Percentiles rank a stretch among this genome's conserved stretches.
Evolutionary conservation across 2,888 invertebrate genomes (phyloP).

Genomic region (Cataglyphis livida): DNA sequence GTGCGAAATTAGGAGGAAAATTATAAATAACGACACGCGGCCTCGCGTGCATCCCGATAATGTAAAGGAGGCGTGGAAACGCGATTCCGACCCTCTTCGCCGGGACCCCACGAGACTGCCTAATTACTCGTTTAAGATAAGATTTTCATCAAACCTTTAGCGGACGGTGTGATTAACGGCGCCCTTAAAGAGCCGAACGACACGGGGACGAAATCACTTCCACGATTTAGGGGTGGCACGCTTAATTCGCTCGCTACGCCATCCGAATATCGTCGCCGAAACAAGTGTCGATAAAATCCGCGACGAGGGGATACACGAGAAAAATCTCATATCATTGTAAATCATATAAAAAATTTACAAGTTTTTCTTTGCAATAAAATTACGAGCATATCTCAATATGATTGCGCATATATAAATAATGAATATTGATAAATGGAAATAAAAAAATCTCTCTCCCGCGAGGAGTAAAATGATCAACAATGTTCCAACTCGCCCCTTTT

Average conservation of each 20-base stretch:
- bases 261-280: conserved; percentile 14
- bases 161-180: conserved; percentile 66
- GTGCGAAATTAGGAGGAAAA: conserved; percentile 64
- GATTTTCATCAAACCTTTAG: conserved; percentile 73
- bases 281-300: conserved; percentile 34
- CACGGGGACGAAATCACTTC: conserved; percentile 51
- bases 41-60: conserved; percentile 72
- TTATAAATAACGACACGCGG: conserved; percentile 66
- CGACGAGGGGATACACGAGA: background rate
- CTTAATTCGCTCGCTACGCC: conserved; percentile 35
- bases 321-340: background rate
- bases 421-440: conserved; percentile 44
- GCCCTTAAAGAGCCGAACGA: conserved; percentile 57
- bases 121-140: conserved; percentile 77
- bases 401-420: conserved; percentile 34
- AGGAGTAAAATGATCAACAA: conserved; percentile 36
- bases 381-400: conserved; percentile 13
- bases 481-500: conserved; percentile 39
- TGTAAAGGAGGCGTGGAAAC: conserved; percentile 71
- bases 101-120: conserved; percentile 60
- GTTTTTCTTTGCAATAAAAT: conserved; percentile 4
- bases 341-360: conserved; percentile 12
- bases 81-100: conserved; percentile 63
- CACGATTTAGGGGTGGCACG: conserved; percentile 36
- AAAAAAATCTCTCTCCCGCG: conserved; percentile 37